phyloP scores from a whole-genome alignment of 1,140 invertebrate genomes.

The Hylaeus anthracinus region DNA sequence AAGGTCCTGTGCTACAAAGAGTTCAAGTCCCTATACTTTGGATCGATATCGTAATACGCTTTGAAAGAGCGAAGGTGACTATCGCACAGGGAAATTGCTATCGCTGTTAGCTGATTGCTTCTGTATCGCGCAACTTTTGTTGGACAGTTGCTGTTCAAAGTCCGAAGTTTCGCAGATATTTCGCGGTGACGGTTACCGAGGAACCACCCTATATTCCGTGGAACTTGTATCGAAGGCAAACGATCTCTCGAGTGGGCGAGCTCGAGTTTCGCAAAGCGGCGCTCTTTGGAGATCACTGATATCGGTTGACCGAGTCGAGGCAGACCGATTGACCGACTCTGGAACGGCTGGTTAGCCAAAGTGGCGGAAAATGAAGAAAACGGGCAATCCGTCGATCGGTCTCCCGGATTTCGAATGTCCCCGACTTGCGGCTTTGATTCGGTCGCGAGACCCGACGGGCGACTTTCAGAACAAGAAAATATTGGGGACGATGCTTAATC shows the following conservation, averaged over 20 bases:
- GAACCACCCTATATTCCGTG: conserved; percentile 10
- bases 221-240: conserved; percentile 33
- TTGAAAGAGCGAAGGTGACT: too few relatives aligned
- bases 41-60: too few relatives aligned
- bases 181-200: not conserved
- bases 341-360: conserved; percentile 19
- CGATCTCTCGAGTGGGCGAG: conserved; percentile 29
- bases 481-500: too few relatives aligned
- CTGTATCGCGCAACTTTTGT: not conserved
- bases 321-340: conserved; percentile 34
- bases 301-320: conserved; percentile 31
- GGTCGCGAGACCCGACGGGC: not conserved
- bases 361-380: conserved; percentile 28
- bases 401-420: not conserved
- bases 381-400: not conserved
- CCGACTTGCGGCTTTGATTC: not conserved
- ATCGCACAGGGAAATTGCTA: too few relatives aligned
- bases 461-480: too few relatives aligned
- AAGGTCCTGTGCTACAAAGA: too few relatives aligned
- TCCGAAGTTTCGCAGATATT: not conserved
- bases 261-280: conserved; percentile 38
- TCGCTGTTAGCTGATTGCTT: not conserved
- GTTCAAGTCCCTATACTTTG: too few relatives aligned
- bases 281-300: conserved; percentile 34
- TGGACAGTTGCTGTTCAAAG: not conserved